Conservation (phyloP, 2,888 invertebrate species). For the Callimorpha dominula region DNA sequence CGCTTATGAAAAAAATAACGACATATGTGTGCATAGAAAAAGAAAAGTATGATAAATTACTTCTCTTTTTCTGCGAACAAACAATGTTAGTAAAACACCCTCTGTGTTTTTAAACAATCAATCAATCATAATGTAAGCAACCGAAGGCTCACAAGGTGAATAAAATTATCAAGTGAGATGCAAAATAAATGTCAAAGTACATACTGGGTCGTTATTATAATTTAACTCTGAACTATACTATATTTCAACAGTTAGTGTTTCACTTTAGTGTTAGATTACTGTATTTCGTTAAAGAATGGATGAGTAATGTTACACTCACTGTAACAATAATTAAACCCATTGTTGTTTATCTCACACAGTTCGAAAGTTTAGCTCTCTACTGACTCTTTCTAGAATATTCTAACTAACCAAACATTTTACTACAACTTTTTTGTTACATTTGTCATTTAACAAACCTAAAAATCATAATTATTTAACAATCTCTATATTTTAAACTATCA, state of each 20-base stretch:
- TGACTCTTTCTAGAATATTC: background rate
- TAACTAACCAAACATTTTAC: background rate
- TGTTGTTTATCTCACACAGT: background rate
- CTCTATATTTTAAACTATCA: background rate
- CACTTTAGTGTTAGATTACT: background rate
- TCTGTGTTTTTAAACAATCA: too few species aligned
- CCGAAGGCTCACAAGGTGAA: too few species aligned
- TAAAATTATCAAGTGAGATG: too few species aligned
- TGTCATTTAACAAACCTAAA: background rate
- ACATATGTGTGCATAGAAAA: too few species aligned
- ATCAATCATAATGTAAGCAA: too few species aligned
- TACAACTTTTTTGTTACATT: background rate
- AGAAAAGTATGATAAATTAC: too few species aligned
- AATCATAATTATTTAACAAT: background rate
- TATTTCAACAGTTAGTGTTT: conserved; percentile 1
- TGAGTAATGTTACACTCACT: background rate
- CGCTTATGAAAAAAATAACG: too few species aligned
- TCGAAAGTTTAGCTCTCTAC: background rate
- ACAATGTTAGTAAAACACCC: too few species aligned
- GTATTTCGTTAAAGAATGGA: background rate
- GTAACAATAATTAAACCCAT: background rate
- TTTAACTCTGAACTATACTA: background rate
- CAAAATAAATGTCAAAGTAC: background rate
- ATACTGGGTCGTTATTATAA: background rate
- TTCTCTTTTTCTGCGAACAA: too few species aligned